Evolutionary conservation across 2,113 vertebrate genomes (phyloP), one percentile per base, ranked within the genome.

Genomic region (Corythoichthys haematopterus): DNA sequence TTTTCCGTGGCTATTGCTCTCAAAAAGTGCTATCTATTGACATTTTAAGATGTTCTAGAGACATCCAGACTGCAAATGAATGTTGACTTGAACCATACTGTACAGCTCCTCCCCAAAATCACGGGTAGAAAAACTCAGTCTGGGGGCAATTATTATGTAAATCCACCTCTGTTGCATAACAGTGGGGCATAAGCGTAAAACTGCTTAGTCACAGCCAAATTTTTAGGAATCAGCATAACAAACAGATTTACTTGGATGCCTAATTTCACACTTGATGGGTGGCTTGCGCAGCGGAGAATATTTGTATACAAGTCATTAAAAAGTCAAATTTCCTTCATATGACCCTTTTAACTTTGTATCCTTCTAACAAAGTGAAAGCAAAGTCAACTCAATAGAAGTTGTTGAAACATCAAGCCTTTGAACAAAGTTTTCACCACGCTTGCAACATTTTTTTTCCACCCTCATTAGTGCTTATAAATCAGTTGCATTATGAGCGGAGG

Each of bases 361-460:
- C 10, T 8, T 53, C n/a, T 2, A 8, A 53, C n/a, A 53, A 28
- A 53, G n/a, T 53, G 16, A 53, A 53, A 20, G 8, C 51, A 53
- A 53, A 28, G 8, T 53, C 68, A 46, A 40, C 40, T 37, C 51
- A 70, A 65, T 56, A 36, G 68, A 38, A 35, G 11, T 52, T 9
- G 28, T 60, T n/a, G 38, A 81, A 75, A 73, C 13, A 28, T 6
- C 71, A 62, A 75, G 75, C 75, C 75, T 8, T 16, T 28, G n/a
- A 53, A 28, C 5, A 28, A 50, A 20, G 51, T 28, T 7, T 53
- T n/a, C 51, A 6, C 46, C 10, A 10, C 46, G 46, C 3, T 47
- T 47, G 46, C 46, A 55, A 36, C 35, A 13, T 35, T 57, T 35
- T 43, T 43, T 43, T 43, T 28, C 8, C 4, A 14, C 10, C 10